Evolutionary conservation across 2,888 invertebrate species (phyloP), one percentile per base, ranked within the genome.

Genomic region (Mythimna vitellina): DNA sequence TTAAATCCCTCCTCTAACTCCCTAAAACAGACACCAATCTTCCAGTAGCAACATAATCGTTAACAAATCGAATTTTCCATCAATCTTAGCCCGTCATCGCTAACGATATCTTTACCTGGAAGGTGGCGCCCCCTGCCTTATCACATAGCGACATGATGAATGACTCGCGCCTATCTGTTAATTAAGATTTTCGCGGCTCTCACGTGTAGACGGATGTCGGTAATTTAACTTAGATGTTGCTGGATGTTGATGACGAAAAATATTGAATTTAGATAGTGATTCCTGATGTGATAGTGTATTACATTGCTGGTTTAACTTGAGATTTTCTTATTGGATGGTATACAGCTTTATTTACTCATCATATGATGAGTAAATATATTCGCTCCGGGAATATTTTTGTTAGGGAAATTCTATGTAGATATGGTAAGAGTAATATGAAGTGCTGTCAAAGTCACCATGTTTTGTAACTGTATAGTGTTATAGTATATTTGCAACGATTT

Each of bases 111-210:
- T 86, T 89, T 92, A 92, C 92, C 92, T 92, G 92, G 76, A 80
- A 88, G 88, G 89, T 87, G 82, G 85, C 85, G 79, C 89, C 90
- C 78, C 78, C 72, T 66, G 89, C 88, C 93, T 93, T 94, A 94
- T 94, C 94, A 92, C 92, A 92, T 89, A 88, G 90, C 90, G 82
- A 70, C 81, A 90, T 94, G 95, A 95, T 90, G 90, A 93, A 96
- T 93, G 89, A 91, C 91, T 91, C 78, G 84, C 88, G 92, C 93
- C 94, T 95, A 95, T 96, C 96, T 94, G 94, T 95, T 96, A 96
- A 96, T 96, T 96, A 96, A 96, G 95, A 96, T 95, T 95, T 96
- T 95, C 94, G 93, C 95, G 91, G 91, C 90, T 91, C 93, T 92
- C 93, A 94, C 93, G 93, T 93, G 93, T 89, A 90, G 93, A 95